Conservation (phyloP, 2,888 invertebrate genomes). For the Pecten maximus region DNA sequence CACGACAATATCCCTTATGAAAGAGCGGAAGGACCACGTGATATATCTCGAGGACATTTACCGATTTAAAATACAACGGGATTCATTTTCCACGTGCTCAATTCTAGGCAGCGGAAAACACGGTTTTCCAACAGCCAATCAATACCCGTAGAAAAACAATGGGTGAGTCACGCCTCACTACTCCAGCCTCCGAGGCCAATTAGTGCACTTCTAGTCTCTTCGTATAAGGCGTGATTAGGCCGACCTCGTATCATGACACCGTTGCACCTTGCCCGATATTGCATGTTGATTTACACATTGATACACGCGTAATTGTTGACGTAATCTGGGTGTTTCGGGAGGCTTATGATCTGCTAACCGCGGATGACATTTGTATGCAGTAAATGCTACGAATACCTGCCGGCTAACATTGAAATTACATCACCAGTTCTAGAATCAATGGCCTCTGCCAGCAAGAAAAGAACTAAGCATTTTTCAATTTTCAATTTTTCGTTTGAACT, state of each 20-base stretch:
- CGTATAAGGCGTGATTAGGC: background rate
- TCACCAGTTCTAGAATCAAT: background rate
- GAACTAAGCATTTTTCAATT: slow-evolving; percentile 12
- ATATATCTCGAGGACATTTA: background rate
- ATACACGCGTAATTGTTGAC: slow-evolving; percentile 18
- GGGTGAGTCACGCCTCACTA: slow-evolving; percentile 13
- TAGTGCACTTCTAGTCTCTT: slow-evolving; percentile 2
- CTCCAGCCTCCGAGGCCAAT: slow-evolving; percentile 12
- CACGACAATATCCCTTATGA: too few species aligned
- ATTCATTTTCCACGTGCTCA: slow-evolving; percentile 3
- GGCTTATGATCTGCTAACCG: slow-evolving; percentile 1
- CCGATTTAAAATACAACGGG: background rate
- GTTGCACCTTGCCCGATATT: background rate
- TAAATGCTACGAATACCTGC: background rate
- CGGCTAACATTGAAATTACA: background rate
- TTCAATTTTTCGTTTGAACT: slow-evolving; percentile 23
- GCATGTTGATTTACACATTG: background rate
- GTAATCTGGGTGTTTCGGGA: slow-evolving; percentile 6
- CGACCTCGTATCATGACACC: background rate
- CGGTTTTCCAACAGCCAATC: background rate
- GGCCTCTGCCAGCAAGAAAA: background rate
- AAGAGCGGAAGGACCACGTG: background rate
- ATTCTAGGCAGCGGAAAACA: background rate
- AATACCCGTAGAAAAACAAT: slow-evolving; percentile 2
- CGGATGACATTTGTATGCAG: background rate